These are phyloP conservation scores for Pelecanus crispus DNA, from an alignment of 2,113 vertebrate species.

Conservation along the genomic window DNA sequence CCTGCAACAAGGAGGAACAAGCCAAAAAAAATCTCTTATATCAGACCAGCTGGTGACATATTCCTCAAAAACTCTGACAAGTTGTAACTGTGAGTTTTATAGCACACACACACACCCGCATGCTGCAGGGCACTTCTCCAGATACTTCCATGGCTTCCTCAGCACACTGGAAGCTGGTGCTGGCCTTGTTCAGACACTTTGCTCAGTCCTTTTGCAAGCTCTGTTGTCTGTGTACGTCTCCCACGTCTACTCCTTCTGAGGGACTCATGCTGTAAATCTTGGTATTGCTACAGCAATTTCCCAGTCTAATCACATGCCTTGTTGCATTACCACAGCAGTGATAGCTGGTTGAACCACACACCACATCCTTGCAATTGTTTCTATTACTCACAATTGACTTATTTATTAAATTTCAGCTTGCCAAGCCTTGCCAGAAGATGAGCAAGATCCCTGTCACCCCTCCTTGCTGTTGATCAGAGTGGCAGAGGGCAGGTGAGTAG, in stretches of 20 bases:
- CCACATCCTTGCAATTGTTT: constrained; percentile 65
- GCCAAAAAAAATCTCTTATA: neutral
- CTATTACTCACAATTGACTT: constrained; percentile 54
- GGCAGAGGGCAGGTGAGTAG: constrained; percentile 20
- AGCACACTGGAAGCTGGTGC: neutral
- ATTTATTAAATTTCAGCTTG: constrained; percentile 58
- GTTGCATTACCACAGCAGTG: constrained; percentile 55
- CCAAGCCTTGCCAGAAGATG: constrained; percentile 27
- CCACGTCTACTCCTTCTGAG: neutral
- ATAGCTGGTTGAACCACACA: constrained; percentile 64
- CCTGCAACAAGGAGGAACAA: neutral
- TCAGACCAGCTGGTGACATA: neutral
- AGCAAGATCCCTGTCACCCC: constrained; percentile 22
- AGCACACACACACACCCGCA: neutral
- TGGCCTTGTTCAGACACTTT: neutral
- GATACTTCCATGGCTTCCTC: neutral
- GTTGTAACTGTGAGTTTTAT: neutral
- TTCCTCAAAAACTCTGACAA: neutral
- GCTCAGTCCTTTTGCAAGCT: neutral
- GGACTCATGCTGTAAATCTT: constrained; percentile 18
- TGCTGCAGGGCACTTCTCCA: neutral
- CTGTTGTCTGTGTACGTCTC: neutral
- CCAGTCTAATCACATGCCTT: constrained; percentile 49
- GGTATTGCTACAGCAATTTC: constrained; percentile 53
- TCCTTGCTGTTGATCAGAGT: constrained; percentile 1